Conservation (phyloP, 2,113 vertebrate genomes). For the Orthonyx spaldingii region DNA sequence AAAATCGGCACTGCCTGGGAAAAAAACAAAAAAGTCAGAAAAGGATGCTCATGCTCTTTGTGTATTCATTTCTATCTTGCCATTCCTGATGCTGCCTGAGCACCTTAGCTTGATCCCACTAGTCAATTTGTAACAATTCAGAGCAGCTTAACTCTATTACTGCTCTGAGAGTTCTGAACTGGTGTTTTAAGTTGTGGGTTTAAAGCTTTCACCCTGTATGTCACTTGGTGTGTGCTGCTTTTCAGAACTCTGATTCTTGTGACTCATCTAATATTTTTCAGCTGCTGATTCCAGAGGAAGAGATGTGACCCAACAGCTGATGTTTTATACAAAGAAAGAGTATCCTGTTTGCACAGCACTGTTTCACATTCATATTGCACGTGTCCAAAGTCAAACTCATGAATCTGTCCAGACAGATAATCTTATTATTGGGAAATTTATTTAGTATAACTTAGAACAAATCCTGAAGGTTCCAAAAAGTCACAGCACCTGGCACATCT, state of each 20-base stretch:
- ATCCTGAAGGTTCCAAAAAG: background rate
- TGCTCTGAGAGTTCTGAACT: background rate
- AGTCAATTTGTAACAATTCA: background rate
- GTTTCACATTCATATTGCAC: background rate
- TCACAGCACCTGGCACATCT: background rate
- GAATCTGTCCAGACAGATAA: background rate
- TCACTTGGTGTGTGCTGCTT: background rate
- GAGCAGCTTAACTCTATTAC: background rate
- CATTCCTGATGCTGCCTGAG: background rate
- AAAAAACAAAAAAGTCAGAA: background rate
- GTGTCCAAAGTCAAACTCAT: background rate
- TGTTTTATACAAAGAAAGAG: conserved; percentile 20
- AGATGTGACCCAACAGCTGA: conserved; percentile 17
- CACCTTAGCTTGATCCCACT: rapidly evolving
- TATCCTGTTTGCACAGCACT: conserved; percentile 17
- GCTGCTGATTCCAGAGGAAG: conserved; percentile 34
- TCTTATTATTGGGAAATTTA: background rate
- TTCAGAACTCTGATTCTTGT: background rate
- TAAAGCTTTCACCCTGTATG: background rate
- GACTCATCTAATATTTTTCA: conserved; percentile 49
- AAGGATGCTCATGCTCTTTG: background rate
- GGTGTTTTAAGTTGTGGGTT: background rate
- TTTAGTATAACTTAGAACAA: background rate
- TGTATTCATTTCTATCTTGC: background rate
- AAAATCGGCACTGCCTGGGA: background rate